These are phyloP conservation scores for Triplophysa rosa DNA, from an alignment of 2,113 vertebrate genomes.

Conservation along the genomic window DNA sequence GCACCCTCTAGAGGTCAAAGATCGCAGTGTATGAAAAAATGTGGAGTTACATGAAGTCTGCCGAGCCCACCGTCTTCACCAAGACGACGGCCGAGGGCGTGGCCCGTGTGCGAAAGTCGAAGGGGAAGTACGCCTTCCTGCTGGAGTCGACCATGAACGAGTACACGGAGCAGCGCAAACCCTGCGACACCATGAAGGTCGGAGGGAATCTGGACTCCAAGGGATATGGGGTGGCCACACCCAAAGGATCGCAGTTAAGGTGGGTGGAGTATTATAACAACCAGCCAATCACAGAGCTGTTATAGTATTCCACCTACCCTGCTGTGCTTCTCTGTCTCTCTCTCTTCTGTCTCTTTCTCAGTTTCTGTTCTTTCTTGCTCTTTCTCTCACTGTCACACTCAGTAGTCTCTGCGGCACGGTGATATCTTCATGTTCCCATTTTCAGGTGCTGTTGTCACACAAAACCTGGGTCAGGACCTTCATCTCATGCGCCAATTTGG, in stretches of 20 bases:
- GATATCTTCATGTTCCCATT: constrained; percentile 5
- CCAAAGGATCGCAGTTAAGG: constrained; percentile 99
- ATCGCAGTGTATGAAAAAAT: constrained; percentile 99
- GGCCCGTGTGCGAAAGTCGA: constrained; percentile 96
- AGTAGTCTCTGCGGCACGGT: constrained; percentile 18
- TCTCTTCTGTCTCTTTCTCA: constrained; percentile 46
- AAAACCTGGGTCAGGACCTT: no score
- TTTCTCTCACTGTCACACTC: constrained; percentile 13
- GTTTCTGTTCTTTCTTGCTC: not conserved
- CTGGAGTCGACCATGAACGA: constrained; percentile 99
- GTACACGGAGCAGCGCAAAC: constrained; percentile 98
- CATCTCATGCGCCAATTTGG: not conserved
- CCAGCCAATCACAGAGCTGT: constrained; percentile 88
- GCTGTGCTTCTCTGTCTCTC: constrained; percentile 81
- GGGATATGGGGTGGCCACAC: constrained; percentile 97
- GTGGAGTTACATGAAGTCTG: constrained; percentile 99
- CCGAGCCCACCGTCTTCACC: constrained; percentile 96
- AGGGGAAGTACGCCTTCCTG: constrained; percentile 99
- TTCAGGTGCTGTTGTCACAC: not conserved
- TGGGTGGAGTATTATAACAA: constrained; percentile 99
- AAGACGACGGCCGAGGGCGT: constrained; percentile 97
- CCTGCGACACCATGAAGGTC: constrained; percentile 99
- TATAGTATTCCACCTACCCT: constrained; percentile 99
- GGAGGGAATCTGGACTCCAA: constrained; percentile 99
- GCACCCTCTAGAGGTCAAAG: constrained; percentile 88